Conservation (phyloP, 2,113 vertebrate species). For the Peromyscus polionotus region DNA sequence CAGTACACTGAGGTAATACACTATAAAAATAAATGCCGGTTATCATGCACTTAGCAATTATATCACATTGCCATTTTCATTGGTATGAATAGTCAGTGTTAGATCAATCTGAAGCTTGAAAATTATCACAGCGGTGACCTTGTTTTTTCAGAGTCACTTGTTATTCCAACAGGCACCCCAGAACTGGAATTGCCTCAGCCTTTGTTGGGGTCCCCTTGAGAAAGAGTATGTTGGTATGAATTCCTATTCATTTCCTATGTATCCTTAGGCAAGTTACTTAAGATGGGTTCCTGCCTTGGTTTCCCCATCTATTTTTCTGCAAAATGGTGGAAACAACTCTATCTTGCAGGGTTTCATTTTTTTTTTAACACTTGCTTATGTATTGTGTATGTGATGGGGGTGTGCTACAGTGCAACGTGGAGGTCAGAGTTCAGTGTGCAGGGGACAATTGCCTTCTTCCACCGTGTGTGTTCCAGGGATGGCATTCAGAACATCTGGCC, state of each 20-base stretch:
- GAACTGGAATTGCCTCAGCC: background rate
- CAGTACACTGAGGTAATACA: background rate
- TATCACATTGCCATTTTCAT: background rate
- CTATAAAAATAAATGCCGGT: slow-evolving; percentile 42
- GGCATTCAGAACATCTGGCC: background rate
- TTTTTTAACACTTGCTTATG: background rate
- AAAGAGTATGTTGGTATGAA: background rate
- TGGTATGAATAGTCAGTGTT: background rate
- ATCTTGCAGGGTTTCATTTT: background rate
- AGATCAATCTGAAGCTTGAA: slow-evolving; percentile 47
- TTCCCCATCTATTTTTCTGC: background rate
- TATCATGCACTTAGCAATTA: slow-evolving; percentile 16
- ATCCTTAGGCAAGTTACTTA: background rate
- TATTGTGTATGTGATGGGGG: background rate
- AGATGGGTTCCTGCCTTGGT: background rate
- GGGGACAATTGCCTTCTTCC: background rate
- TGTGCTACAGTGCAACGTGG: background rate
- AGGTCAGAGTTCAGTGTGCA: background rate
- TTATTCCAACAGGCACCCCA: background rate
- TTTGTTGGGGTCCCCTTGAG: background rate
- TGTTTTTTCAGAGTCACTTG: slow-evolving; percentile 15
- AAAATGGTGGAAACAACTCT: background rate
- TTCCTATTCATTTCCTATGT: background rate
- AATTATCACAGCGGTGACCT: background rate
- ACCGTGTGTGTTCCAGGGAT: background rate